Conservation (phyloP, 1,140 invertebrate species). For the Neelides sp. region DNA sequence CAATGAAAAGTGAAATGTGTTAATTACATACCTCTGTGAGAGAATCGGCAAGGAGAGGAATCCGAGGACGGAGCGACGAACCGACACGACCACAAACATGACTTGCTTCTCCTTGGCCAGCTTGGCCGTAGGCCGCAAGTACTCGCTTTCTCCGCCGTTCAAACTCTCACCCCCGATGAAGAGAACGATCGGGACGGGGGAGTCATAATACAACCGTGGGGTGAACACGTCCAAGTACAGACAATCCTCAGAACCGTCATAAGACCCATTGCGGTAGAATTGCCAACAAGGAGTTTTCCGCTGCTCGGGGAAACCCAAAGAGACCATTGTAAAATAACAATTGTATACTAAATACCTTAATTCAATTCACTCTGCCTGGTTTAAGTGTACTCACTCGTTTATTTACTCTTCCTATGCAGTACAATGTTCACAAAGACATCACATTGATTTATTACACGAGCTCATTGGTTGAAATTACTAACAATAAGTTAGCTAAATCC, state of each 20-base stretch:
- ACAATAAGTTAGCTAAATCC: too few species aligned
- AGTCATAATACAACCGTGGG: slow-evolving; percentile 47
- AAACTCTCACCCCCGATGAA: slow-evolving; percentile 62
- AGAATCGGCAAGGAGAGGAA: slow-evolving; percentile 59
- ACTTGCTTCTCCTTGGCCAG: slow-evolving; percentile 59
- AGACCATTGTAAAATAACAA: too few species aligned
- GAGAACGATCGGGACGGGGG: slow-evolving; percentile 64
- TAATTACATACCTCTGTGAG: slow-evolving; percentile 39
- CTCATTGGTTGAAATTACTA: too few species aligned
- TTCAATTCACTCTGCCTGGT: too few species aligned
- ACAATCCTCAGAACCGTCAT: slow-evolving; percentile 61
- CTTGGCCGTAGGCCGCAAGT: slow-evolving; percentile 47
- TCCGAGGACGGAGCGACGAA: slow-evolving; percentile 60
- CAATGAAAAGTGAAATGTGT: too few species aligned
- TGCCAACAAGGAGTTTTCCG: slow-evolving; percentile 49
- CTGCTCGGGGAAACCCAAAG: too few species aligned
- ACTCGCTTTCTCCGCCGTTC: slow-evolving; percentile 49
- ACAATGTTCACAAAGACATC: too few species aligned
- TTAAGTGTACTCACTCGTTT: too few species aligned
- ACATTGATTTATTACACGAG: too few species aligned
- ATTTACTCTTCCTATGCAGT: too few species aligned
- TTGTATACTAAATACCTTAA: too few species aligned
- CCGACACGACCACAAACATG: slow-evolving; percentile 69
- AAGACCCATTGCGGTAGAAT: slow-evolving; percentile 47
- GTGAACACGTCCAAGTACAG: slow-evolving; percentile 57